phyloP scores from a whole-genome alignment of 2,113 vertebrate genomes.

The Bagarius yarrelli region DNA sequence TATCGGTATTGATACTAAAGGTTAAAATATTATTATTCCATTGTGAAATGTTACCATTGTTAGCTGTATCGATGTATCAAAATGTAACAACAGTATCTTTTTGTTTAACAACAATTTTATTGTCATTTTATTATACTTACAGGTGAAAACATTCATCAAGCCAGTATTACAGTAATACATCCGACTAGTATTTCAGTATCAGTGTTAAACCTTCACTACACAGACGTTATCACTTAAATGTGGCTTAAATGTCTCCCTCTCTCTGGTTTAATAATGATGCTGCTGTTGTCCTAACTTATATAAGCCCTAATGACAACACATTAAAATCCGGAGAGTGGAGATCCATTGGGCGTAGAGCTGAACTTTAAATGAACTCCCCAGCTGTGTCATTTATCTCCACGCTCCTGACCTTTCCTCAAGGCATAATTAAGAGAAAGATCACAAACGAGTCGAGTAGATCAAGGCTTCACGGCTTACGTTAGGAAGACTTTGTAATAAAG shows the following conservation, averaged over 20 bases:
- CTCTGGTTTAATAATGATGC: constrained; percentile 1
- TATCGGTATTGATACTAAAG: too few species aligned
- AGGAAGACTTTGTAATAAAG: neutral
- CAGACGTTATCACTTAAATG: neutral
- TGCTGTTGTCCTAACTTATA: constrained; percentile 7
- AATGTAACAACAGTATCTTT: too few species aligned
- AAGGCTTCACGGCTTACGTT: neutral
- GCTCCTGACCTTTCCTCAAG: constrained; percentile 13
- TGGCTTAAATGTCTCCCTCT: neutral
- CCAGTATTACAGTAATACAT: neutral
- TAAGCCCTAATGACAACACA: constrained; percentile 14
- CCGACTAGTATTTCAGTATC: neutral
- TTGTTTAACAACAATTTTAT: too few species aligned
- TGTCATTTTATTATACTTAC: neutral
- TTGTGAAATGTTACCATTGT: too few species aligned
- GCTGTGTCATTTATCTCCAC: constrained; percentile 4
- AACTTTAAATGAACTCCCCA: constrained; percentile 19
- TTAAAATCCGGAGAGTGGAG: constrained; percentile 16
- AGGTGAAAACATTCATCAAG: neutral
- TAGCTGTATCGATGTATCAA: too few species aligned
- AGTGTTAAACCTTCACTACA: neutral
- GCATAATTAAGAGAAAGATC: constrained; percentile 31
- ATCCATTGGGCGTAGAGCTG: neutral
- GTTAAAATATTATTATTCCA: too few species aligned
- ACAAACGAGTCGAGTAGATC: constrained; percentile 1